These are phyloP conservation scores for Monoplex corrugatus DNA, from an alignment of 2,888 invertebrate species.

Conservation along the genomic window DNA sequence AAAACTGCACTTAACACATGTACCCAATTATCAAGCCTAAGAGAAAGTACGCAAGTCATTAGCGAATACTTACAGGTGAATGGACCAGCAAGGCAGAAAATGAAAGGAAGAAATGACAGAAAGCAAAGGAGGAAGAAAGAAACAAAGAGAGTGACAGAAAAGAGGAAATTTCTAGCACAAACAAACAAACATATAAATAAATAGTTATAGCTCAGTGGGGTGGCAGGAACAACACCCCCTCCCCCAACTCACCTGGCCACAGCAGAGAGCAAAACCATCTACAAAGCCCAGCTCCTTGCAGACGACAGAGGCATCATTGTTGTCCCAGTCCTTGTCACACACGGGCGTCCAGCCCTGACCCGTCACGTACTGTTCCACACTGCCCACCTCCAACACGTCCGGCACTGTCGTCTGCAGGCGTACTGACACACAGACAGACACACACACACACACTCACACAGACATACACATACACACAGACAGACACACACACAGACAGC, in stretches of 20 bases:
- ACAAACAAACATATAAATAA: neutral
- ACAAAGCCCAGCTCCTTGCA: constrained; percentile 63
- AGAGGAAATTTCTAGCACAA: neutral
- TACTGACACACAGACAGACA: constrained; percentile 47
- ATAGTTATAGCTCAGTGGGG: neutral
- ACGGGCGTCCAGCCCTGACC: constrained; percentile 63
- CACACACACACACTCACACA: neutral
- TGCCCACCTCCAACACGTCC: constrained; percentile 50
- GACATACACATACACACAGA: no score
- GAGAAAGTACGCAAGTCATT: no score
- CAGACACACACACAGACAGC: no score
- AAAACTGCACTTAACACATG: no score
- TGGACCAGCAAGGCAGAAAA: no score
- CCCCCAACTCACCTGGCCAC: neutral
- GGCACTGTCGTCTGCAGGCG: constrained; percentile 51
- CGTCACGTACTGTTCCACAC: constrained; percentile 49
- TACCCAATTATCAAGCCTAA: no score
- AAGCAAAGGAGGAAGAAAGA: neutral
- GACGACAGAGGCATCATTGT: constrained; percentile 65
- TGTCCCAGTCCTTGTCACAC: constrained; percentile 69
- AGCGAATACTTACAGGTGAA: no score
- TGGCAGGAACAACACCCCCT: neutral
- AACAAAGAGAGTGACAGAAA: no score
- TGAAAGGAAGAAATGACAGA: neutral
- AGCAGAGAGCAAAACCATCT: constrained; percentile 54